Evolutionary conservation across 2,113 vertebrate species (phyloP).

Genomic region (Oryzias woworae): DNA sequence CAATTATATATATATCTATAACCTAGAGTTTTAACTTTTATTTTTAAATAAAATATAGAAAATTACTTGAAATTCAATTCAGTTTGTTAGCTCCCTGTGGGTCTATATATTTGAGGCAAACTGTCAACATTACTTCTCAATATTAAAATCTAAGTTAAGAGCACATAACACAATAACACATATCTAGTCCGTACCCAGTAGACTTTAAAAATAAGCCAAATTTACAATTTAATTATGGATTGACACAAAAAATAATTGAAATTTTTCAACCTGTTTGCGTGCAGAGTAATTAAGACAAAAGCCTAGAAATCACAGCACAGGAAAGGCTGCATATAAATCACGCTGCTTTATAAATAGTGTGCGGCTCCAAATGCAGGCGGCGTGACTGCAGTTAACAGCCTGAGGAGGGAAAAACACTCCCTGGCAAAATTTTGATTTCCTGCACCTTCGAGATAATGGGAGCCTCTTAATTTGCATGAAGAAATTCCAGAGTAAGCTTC

Average conservation of each 20-base stretch:
- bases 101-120: neutral
- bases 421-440: constrained; percentile 48
- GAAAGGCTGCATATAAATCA: constrained; percentile 14
- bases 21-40: neutral
- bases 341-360: constrained; percentile 40
- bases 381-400: constrained; percentile 36
- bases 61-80: neutral
- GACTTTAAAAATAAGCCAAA: no score
- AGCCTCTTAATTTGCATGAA: constrained; percentile 49
- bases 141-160: no score
- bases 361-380: constrained; percentile 23
- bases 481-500: constrained; percentile 35
- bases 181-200: no score
- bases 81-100: neutral
- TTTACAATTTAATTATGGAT: neutral
- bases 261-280: constrained; percentile 28
- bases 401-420: constrained; percentile 25
- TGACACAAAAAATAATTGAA: constrained; percentile 1
- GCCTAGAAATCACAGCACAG: constrained; percentile 6
- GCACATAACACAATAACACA: no score
- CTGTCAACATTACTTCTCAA: no score
- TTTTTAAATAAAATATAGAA: neutral
- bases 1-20: no score
- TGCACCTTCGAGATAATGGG: constrained; percentile 49
- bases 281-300: constrained; percentile 24